Evolutionary conservation across 2,797 vertebrate species (phyloP).

Genomic region (Sternotherus odoratus): DNA sequence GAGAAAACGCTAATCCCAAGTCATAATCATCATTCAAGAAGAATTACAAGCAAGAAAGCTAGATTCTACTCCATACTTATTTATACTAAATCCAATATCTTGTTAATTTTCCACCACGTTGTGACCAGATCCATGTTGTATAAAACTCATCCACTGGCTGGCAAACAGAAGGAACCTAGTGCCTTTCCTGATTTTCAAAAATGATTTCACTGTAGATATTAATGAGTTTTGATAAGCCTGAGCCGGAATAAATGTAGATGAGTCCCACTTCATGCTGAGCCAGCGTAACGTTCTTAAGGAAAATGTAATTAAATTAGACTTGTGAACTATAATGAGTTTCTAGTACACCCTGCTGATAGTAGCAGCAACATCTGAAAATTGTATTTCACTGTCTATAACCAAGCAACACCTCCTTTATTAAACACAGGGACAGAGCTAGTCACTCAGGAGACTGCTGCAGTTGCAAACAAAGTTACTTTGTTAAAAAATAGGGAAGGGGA

Average conservation of each 20-base stretch:
- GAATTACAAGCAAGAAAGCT: not conserved
- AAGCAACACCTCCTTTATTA: slow-evolving; percentile 53
- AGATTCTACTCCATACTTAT: not conserved
- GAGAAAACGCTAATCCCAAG: not conserved
- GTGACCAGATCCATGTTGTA: not conserved
- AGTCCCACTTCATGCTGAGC: slow-evolving; percentile 48
- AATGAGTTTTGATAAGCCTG: slow-evolving; percentile 26
- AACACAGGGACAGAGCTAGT: slow-evolving; percentile 7
- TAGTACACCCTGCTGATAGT: slow-evolving; percentile 69
- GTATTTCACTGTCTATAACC: slow-evolving; percentile 46
- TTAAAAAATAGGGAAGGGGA: not conserved
- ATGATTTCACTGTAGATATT: slow-evolving; percentile 49
- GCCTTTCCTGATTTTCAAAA: slow-evolving; percentile 25
- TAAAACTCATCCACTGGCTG: not conserved
- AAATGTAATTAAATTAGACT: slow-evolving; percentile 75
- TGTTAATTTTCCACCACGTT: not conserved
- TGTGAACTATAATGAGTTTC: slow-evolving; percentile 73
- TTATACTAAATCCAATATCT: not conserved
- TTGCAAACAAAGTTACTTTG: not conserved
- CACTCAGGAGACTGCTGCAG: not conserved
- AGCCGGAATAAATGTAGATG: slow-evolving; percentile 45
- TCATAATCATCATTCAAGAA: not conserved
- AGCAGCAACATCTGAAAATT: slow-evolving; percentile 64
- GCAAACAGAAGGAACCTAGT: not conserved
- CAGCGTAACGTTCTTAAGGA: slow-evolving; percentile 60